These are phyloP conservation scores for Siniperca chuatsi DNA, from an alignment of 2,113 vertebrate genomes.

Conservation along the genomic window DNA sequence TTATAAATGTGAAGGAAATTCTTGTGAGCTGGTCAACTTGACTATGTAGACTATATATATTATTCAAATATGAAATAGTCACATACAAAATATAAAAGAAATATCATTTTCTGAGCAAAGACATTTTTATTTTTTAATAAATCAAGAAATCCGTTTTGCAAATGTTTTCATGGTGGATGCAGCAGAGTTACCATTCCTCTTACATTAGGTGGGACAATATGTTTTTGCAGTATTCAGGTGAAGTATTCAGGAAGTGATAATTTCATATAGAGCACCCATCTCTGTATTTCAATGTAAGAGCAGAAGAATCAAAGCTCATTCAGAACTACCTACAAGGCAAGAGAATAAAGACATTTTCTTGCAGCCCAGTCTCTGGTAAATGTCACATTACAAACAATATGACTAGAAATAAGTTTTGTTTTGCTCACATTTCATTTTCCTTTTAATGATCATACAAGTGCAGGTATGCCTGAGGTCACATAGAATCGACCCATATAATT, in stretches of 20 bases:
- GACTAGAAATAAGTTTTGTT: background rate
- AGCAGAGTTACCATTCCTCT: background rate
- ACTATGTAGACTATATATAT: background rate
- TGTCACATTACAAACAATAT: background rate
- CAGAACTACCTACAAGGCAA: background rate
- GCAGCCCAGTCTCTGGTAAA: background rate
- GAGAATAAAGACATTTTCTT: background rate
- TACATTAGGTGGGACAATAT: background rate
- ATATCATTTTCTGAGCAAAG: background rate
- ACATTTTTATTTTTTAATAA: background rate
- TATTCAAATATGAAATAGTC: background rate
- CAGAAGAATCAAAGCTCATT: background rate
- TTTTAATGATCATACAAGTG: slow-evolving; percentile 3
- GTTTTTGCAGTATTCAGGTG: background rate
- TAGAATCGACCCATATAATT: background rate
- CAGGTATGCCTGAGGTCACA: background rate
- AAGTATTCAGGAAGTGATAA: too few species aligned
- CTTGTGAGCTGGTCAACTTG: too few species aligned
- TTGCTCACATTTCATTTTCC: background rate
- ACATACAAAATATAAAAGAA: background rate
- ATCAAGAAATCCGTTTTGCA: background rate
- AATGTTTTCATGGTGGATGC: background rate
- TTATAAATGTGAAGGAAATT: background rate
- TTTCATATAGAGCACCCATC: background rate
- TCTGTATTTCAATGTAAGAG: background rate